Base-by-base conservation (phyloP, 2,888 invertebrate genomes). In the Cenopis cana region DNA sequence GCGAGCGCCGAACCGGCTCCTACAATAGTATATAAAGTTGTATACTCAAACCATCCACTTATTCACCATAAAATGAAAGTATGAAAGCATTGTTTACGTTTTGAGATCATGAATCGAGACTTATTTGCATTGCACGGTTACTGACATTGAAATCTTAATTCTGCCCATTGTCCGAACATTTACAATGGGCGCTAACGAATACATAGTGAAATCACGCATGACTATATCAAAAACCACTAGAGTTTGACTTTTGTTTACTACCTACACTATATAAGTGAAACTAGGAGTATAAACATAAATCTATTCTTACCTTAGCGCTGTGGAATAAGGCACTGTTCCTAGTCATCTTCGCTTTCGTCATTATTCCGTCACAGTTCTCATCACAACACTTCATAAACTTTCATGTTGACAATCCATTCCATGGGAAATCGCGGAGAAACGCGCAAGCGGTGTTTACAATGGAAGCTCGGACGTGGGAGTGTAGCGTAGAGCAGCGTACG, bases 301-400 rank as follows among this genome's bases (percentile, higher is more conserved):
- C 24, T 24, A 3, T 77, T 82, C 92, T 93, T 85, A 96, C 96
- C 96, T 96, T 96, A 68, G 96, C 95, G 82, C 96, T 95, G 89
- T 96, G 96, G 87, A 95, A 96, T 73, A 96, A 94, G 76, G 96
- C 96, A 83, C 94, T 95, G 74, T 93, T 94, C 81, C 93, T 85
- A 69, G 92, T 93, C 78, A 86, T 85, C 85, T 95, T 95, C 72
- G 94, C 93, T 86, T 95, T 95, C 78, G 95, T 95, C 95, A 95
- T 95, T 75, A 77, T 85, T 87, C 89, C 88, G 74, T 84, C 86
- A 89, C 87, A 86, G 87, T 86, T 87, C 81, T 79, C 83, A 85
- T 85, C 89, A 87, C 87, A 86, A 79, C 85, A 89, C 84, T 81
- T 78, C 75, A 82, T 75, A 73, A 78, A 84, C 79, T 81, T 84